Evolutionary conservation across 2,797 vertebrate genomes (phyloP).

Genomic region (Tenualosa thibaudeaui): DNA sequence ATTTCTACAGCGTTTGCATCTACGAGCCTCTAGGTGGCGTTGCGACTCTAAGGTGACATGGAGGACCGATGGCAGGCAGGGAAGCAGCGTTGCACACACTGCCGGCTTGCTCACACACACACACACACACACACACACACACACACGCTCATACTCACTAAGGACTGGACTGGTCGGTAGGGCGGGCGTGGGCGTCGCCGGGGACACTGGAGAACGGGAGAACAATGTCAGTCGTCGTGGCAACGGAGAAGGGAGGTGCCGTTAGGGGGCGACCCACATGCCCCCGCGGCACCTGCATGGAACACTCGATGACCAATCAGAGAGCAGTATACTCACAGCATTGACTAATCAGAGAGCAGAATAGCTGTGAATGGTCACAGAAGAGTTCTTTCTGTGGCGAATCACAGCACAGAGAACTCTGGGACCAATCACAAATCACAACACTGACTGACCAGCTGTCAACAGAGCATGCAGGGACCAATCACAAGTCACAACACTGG

Average conservation of each 20-base stretch:
- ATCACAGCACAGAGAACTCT: not conserved
- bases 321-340: not conserved
- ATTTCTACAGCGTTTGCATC: constrained; percentile 34
- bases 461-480: not conserved
- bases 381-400: not conserved
- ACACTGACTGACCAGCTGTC: not conserved
- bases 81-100: constrained; percentile 46
- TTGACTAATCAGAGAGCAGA: not conserved
- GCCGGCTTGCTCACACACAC: constrained; percentile 19
- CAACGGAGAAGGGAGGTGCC: not conserved
- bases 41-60: not conserved
- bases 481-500: not conserved
- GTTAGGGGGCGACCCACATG: not conserved
- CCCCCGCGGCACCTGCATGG: not conserved
- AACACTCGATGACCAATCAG: not conserved
- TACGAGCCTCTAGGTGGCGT: constrained; percentile 38
- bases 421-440: not conserved
- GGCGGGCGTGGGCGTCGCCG: constrained; percentile 68
- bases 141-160: constrained; percentile 77
- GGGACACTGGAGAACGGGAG: constrained; percentile 76
- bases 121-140: constrained; percentile 48
- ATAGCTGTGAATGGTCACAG: not conserved
- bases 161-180: constrained; percentile 68
- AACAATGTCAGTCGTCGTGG: constrained; percentile 64
- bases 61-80: constrained; percentile 51